Base-by-base conservation (phyloP, 53 echinoderm and acorn worm species). In the Echinarachnius parma region DNA sequence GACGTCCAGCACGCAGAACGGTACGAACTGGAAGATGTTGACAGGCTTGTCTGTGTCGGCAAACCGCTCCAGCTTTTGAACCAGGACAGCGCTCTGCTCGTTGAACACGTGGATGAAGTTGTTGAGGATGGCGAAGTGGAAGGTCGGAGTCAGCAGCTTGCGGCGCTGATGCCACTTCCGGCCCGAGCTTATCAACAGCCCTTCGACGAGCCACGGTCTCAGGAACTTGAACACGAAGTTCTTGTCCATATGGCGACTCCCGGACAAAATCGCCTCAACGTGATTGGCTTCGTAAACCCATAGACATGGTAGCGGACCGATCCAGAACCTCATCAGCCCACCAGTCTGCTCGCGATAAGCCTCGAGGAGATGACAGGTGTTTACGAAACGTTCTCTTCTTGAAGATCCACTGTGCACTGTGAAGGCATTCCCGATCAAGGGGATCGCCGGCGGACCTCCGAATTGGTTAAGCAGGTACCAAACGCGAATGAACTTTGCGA, bases 121-220 rank as follows among this genome's bases (percentile, higher is more conserved):
- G 27, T 75, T 53, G 60, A 92, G 61, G 37, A 92, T 83, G 60
- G 79, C 64, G 64, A 92, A 92, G 66, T 92, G 92, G 37, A 92
- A 92, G 19, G 92, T 80, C 22, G 92, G 92, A 3, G 92, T 87
- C 60, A 87, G 55, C 46, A 92, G 27, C 71, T 83, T 87, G 5
- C 87, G 60, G 29, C 81, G 79, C 9, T 47, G 53, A 21, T 78
- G 66, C 92, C 87, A 87, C 58, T 87, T 83, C 18, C 61, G 61
- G 15, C 32, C 59, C 49, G 66, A 89, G 89, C 93, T 93, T 45
- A 84, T 86, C 29, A 93, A 74, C 8, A 93, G 61, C 4, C 93
- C 93, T n/a, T 77, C 54, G 3, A 89, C 93, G 32, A 93, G 93
- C 93, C 93, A 93, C 39, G 86, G 89, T 48, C 80, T 75, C 23